A percentile compares a stretch with the other conserved stretches of the same genome.
These are phyloP conservation scores for Labeo rohita DNA, from an alignment of 2,113 vertebrate species.

Conservation along the genomic window DNA sequence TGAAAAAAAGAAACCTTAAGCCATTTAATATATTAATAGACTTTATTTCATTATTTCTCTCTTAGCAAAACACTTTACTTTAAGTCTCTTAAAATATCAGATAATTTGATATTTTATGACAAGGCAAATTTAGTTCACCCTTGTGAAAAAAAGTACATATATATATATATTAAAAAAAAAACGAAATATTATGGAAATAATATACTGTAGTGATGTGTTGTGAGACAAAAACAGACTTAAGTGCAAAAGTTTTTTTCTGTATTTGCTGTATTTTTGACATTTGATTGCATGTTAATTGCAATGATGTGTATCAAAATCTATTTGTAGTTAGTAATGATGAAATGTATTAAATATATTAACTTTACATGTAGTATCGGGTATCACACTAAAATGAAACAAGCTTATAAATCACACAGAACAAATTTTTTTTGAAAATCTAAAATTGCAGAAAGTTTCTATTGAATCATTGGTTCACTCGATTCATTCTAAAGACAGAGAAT, in stretches of 20 bases:
- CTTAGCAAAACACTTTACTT: too few relatives aligned
- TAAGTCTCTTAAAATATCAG: not conserved
- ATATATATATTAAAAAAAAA: not conserved
- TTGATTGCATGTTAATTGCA: not conserved
- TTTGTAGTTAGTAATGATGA: not conserved
- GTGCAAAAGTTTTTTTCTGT: too few relatives aligned
- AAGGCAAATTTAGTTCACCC: not conserved
- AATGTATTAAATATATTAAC: too few relatives aligned
- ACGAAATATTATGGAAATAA: not conserved
- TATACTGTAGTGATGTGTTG: not conserved
- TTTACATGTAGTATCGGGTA: not conserved
- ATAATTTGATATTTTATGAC: not conserved
- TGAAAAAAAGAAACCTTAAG: too few relatives aligned
- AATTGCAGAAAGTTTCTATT: too few relatives aligned
- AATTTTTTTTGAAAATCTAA: too few relatives aligned
- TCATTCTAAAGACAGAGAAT: too few relatives aligned
- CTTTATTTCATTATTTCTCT: too few relatives aligned
- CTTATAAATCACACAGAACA: too few relatives aligned
- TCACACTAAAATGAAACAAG: not conserved
- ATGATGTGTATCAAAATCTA: not conserved
- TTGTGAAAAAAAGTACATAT: not conserved
- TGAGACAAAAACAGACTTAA: not conserved
- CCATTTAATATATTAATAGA: too few relatives aligned
- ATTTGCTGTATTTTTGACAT: not conserved
- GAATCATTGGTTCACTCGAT: too few relatives aligned